Base-by-base conservation (phyloP, 2,888 invertebrate species). In the Macrophya annulata region DNA sequence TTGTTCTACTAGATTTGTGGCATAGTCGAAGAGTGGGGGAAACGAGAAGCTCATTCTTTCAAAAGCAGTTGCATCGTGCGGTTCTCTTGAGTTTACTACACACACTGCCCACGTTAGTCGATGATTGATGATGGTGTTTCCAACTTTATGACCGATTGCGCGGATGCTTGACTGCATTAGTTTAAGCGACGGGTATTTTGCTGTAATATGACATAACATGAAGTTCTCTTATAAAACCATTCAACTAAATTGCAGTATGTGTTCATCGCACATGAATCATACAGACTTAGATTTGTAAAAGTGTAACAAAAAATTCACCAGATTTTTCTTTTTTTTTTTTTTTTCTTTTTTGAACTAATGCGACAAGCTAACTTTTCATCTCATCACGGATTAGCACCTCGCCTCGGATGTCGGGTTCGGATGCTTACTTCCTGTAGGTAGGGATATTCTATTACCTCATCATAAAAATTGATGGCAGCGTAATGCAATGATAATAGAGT, bases 401-500 rank as follows among this genome's bases (percentile, higher is more conserved):
- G 37, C 17, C 17, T 55, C 31, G 15, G 37, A 43, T 51, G 25
- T 55, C 25, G 15, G 77, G 25, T 77, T 48, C 31, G 31, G 31
- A 31, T 31, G 31, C 51, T 17, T 17, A 55, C 55, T 15, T 37
- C 48, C 48, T 48, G 55, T 21, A 21, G 45, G n/a, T 45, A 25
- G 55, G 77, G 55, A 43, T 77, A 77, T 77, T 77, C 21, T 77
- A 77, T 55, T 31, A 77, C 17, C 31, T 31, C 17, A 9, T 77
- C 51, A 55, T 77, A 77, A 77, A 77, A 55, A 77, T 77, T 77
- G 77, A 77, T 77, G 77, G 48, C 55, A 77, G 15, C 10, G 37
- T 77, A 77, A 77, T 77, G 55, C 51, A 77, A 77, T 77, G 55
- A 77, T 77, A 77, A 77, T 55, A 77, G 77, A 51, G 77, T 55